Evolutionary conservation across 2,113 vertebrate species (phyloP).

Genomic region (Riparia riparia): DNA sequence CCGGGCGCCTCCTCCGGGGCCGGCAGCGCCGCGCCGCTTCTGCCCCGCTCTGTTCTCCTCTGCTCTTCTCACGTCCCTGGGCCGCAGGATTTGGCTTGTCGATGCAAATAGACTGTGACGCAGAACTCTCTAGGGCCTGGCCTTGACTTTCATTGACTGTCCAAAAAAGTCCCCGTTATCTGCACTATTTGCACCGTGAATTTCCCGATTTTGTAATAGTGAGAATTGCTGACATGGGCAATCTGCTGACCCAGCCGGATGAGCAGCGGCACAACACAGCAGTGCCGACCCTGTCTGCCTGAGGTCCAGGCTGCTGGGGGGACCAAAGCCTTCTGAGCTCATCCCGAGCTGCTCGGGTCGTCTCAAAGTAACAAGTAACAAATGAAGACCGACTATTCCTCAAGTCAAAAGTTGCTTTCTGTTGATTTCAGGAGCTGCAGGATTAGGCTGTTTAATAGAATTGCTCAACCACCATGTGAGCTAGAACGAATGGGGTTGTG

Average conservation of each 20-base stretch:
- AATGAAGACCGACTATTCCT: background rate
- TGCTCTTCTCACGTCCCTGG: accelerated
- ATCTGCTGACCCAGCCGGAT: background rate
- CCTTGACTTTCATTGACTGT: background rate
- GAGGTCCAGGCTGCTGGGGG: background rate
- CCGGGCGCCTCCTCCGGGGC: background rate
- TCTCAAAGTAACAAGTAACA: background rate
- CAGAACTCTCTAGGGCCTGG: background rate
- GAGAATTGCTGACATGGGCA: background rate
- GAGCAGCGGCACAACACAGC: background rate
- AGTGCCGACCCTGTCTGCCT: accelerated
- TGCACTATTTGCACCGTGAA: background rate
- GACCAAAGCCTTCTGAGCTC: background rate
- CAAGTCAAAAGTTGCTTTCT: background rate
- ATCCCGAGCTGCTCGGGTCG: background rate
- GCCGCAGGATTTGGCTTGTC: accelerated
- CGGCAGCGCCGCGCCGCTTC: accelerated
- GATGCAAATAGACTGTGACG: accelerated
- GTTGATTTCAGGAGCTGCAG: background rate
- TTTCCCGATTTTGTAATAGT: background rate
- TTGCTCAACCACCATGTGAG: background rate
- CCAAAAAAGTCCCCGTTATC: background rate
- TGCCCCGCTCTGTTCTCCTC: too few species aligned
- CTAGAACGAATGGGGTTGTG: background rate
- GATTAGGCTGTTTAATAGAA: background rate